Conservation (phyloP, 2,113 vertebrate genomes). For the Regulus satrapa region DNA sequence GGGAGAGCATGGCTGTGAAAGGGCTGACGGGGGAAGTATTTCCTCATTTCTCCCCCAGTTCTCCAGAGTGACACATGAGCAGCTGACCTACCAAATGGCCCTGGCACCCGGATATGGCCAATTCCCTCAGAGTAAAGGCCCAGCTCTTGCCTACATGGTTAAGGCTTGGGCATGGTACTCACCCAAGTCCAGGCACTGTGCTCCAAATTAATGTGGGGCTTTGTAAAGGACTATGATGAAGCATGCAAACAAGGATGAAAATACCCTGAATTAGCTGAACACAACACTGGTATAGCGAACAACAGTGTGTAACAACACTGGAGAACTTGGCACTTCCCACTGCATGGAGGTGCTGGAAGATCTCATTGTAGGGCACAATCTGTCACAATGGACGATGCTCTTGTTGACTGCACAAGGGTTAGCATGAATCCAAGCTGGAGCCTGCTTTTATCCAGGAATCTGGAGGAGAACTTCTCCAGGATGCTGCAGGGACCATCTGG, state of each 20-base stretch:
- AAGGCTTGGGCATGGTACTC: background rate
- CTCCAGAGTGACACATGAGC: background rate
- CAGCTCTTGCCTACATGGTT: rapidly evolving
- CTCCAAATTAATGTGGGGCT: background rate
- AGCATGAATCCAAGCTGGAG: background rate
- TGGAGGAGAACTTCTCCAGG: background rate
- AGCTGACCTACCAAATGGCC: background rate
- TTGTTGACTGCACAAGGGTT: background rate
- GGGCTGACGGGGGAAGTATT: background rate
- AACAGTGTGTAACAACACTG: background rate
- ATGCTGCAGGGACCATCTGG: constrained; percentile 28
- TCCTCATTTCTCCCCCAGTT: background rate
- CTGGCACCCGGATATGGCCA: background rate
- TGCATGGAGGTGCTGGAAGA: background rate
- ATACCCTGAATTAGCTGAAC: background rate
- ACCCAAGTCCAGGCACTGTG: background rate
- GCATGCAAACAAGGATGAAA: background rate
- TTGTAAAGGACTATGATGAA: background rate
- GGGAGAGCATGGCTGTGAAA: background rate
- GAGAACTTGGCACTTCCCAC: background rate
- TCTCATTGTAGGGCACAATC: background rate
- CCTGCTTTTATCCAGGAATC: background rate
- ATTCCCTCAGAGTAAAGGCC: background rate
- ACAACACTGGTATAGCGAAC: background rate
- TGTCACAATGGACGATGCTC: background rate